phyloP scores from a whole-genome alignment of 2,797 vertebrate species.

The Phrynocephalus vlangalii region DNA sequence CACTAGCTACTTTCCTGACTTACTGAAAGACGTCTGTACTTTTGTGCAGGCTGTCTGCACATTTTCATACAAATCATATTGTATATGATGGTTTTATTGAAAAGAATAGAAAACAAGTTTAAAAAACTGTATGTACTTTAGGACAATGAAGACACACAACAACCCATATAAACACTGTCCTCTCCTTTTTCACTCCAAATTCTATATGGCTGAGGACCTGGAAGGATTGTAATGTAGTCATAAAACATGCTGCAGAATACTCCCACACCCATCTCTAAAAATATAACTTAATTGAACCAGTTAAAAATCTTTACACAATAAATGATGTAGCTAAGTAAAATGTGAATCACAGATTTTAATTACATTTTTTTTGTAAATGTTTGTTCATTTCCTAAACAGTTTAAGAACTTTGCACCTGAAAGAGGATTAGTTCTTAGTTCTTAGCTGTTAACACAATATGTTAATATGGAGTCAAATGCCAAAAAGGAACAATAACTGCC shows the following conservation, averaged over 20 bases:
- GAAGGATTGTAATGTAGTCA: not conserved
- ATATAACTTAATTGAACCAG: not conserved
- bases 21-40: not conserved
- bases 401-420: not conserved
- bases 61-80: not conserved
- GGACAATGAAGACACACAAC: not conserved
- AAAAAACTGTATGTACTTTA: not conserved
- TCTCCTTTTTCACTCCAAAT: too few relatives aligned
- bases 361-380: not conserved
- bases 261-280: not conserved
- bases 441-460: constrained; percentile 26
- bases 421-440: constrained; percentile 22
- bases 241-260: not conserved
- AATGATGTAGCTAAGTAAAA: constrained; percentile 1
- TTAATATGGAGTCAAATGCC: not conserved
- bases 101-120: not conserved
- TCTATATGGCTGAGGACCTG: too few relatives aligned
- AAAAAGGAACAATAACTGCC: constrained; percentile 22
- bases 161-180: not conserved
- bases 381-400: not conserved
- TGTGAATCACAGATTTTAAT: not conserved
- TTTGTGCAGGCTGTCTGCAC: not conserved
- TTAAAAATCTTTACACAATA: not conserved
- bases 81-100: not conserved
- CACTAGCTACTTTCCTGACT: too few relatives aligned